Evolutionary conservation across 2,888 invertebrate genomes (phyloP), one percentile per base, ranked within the genome.

Genomic region (Cinara cedri): DNA sequence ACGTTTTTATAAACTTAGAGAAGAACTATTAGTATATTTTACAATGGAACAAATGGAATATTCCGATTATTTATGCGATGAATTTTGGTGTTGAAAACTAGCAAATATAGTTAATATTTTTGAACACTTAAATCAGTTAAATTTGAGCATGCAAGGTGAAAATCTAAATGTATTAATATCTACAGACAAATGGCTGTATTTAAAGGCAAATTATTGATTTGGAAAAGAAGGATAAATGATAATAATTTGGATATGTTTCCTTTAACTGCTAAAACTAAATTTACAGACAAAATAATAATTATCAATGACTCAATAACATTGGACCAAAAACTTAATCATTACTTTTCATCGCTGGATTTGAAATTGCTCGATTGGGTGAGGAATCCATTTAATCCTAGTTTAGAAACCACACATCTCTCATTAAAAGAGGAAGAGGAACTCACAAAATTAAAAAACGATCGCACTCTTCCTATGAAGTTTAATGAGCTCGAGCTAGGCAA

Each of bases 21-120:
- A 81, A 13, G 81, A 81, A 75, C 82, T 81, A 49, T 75, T n/a
- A 78, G 26, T 81, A 78, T 71, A 74, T 62, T 81, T 81, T 24
- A 55, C 55, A 57, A 34, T n/a, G n/a, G n/a, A n/a, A n/a, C n/a
- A n/a, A n/a, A 49, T 57, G 42, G 65, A 81, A 55, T 66, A 14
- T 57, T 26, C 26, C 1, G 16, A 26, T 26, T 49, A 62, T 49
- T 72, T 81, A 66, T 74, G 63, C 49, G 63, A 44, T 65, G 19
- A 65, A 65, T 46, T 65, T 65, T 72, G n/a, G n/a, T n/a, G 44
- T 60, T 57, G 21, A 55, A 72, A 72, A 72, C 21, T 57, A 55
- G 42, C 44, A n/a, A 57, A 57, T 55, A 42, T 72, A 55, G 60
- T 57, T 34, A 44, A 72, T 55, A 72, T 60, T 57, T 72, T 71